Evolutionary conservation across 2,113 vertebrate species (phyloP).

Genomic region (Phalacrocorax brasilianus): DNA sequence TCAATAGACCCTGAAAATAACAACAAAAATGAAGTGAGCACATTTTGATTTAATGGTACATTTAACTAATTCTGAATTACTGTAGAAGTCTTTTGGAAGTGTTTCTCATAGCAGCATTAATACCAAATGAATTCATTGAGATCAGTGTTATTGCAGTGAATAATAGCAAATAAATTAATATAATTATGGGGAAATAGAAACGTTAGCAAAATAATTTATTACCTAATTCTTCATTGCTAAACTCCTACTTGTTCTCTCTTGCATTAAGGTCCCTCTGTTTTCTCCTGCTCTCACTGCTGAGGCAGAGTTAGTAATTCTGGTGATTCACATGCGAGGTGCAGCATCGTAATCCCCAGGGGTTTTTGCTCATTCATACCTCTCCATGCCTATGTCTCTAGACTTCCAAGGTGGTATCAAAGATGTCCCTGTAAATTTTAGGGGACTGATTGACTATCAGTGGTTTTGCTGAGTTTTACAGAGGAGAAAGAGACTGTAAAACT

Average conservation of each 20-base stretch:
- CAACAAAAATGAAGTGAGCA: not conserved
- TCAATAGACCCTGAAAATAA: not conserved
- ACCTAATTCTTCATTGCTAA: not conserved
- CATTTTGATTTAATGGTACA: constrained; percentile 32
- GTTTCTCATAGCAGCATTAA: not conserved
- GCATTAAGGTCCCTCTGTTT: not conserved
- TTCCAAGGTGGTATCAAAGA: not conserved
- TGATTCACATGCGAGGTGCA: not conserved
- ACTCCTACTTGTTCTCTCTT: not conserved
- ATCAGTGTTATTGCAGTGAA: constrained; percentile 32
- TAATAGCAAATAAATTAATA: constrained; percentile 52
- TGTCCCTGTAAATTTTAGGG: not conserved
- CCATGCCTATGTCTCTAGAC: not conserved
- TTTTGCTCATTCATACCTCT: not conserved
- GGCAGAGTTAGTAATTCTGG: not conserved
- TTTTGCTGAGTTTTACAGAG: not conserved
- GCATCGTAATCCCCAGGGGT: not conserved
- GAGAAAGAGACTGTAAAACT: not conserved
- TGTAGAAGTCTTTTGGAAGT: constrained; percentile 6
- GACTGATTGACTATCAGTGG: not conserved
- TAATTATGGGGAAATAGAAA: constrained; percentile 33
- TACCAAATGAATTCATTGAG: constrained; percentile 40
- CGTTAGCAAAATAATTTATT: constrained; percentile 38
- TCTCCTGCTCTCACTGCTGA: not conserved
- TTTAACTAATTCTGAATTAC: constrained; percentile 61